Evolutionary conservation across 1,140 invertebrate genomes (phyloP), one percentile per base, ranked within the genome.

Genomic region (Dendroctonus valens): DNA sequence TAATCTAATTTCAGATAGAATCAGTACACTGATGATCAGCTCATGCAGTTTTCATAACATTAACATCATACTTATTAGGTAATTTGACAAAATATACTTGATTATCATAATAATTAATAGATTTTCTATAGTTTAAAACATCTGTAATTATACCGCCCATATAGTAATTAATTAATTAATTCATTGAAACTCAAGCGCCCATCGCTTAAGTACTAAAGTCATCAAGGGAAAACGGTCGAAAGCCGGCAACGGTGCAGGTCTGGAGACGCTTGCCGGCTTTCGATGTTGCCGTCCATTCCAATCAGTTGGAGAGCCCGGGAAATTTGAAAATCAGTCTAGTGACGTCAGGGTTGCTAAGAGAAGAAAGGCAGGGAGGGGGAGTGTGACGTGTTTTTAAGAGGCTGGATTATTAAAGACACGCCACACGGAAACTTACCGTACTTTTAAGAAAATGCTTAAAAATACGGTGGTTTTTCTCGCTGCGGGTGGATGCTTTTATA

Each of bases 81-180:
- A 69, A 73, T 74, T 71, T 75, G 73, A 74, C 73, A 75, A 75
- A 75, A 75, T 75, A 75, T 73, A 74, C 52, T 72, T 70, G 63
- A 67, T 69, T 70, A 70, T 70, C 59, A 44, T 65, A 59, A 63
- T 64, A 61, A 14, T 53, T 42, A 51, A 48, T 65, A 54, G 41
- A 54, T 11, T 41, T 57, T 72, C 69, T 74, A 73, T 74, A 74
- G 69, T 66, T 66, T 73, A 73, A 69, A 72, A 73, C 73, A 72
- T 74, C 67, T 70, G 72, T 72, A 72, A 72, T 73, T 73, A 71
- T 74, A 73, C 68, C 65, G 70, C 41, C 12, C 12, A 46, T 46
- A 46, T 46, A 46, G 53, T 70, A 65, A 39, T 62, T 26, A 26
- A 26, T 26, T 3, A 26, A 26, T 26, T 26, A 26, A 64, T 55